phyloP scores from a whole-genome alignment of 2,888 invertebrate species.

The Amphipyra berbera region DNA sequence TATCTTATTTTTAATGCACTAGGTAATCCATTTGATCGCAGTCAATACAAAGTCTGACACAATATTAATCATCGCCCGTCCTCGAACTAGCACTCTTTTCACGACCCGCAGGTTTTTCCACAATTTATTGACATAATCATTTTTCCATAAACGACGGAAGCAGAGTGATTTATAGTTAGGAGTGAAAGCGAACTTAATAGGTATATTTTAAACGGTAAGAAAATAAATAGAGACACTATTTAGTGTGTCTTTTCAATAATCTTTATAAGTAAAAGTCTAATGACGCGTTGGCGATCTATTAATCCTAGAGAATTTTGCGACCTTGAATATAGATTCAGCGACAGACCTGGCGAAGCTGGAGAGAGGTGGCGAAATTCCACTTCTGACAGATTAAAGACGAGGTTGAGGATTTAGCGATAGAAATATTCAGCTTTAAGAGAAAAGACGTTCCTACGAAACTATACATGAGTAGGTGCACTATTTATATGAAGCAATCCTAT shows the following conservation, averaged over 20 bases:
- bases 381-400: no score
- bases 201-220: background rate
- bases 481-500: background rate
- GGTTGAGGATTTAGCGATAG: constrained; percentile 25
- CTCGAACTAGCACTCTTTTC: constrained; percentile 47
- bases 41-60: constrained; percentile 48
- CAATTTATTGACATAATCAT: constrained; percentile 47
- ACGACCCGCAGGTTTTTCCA: constrained; percentile 39
- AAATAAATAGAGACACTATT: constrained; percentile 3
- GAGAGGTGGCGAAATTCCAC: constrained; percentile 44
- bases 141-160: constrained; percentile 56
- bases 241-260: background rate
- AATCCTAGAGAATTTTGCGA: constrained; percentile 8
- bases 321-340: background rate
- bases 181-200: constrained; percentile 25
- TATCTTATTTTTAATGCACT: constrained; percentile 26
- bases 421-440: constrained; percentile 10
- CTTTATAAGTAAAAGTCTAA: background rate
- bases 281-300: background rate
- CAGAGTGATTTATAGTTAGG: constrained; percentile 51
- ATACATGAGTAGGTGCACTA: background rate
- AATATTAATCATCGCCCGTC: constrained; percentile 53
- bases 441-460: constrained; percentile 7
- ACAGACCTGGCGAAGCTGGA: constrained; percentile 22
- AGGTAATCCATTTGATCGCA: constrained; percentile 36